phyloP scores from a whole-genome alignment of 1,140 invertebrate species.

The Drosophila rhopaloa region DNA sequence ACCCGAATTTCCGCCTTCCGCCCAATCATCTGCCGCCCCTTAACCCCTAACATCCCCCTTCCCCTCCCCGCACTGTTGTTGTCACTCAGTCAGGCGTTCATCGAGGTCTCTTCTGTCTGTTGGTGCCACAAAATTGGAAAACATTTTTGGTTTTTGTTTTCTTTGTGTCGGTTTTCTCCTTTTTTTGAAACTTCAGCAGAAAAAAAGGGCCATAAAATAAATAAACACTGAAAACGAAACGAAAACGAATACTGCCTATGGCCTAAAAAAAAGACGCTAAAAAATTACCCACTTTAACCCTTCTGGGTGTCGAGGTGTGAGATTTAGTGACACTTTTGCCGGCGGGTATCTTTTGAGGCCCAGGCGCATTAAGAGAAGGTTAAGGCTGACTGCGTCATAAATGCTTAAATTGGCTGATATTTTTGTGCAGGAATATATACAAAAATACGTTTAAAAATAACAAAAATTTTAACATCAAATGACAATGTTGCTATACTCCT shows the following conservation, averaged over 20 bases:
- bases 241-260: slow-evolving; percentile 44
- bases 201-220: slow-evolving; percentile 66
- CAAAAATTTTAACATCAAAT: too few relatives aligned
- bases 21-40: slow-evolving; percentile 33
- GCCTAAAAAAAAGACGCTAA: slow-evolving; percentile 14
- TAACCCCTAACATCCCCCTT: slow-evolving; percentile 3
- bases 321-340: slow-evolving; percentile 35
- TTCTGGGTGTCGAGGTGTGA: slow-evolving; percentile 41
- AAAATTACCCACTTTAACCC: slow-evolving; percentile 33
- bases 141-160: slow-evolving; percentile 46
- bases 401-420: background rate
- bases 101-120: slow-evolving; percentile 33
- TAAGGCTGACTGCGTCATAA: background rate
- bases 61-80: slow-evolving; percentile 23
- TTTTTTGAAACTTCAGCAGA: slow-evolving; percentile 42
- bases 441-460: too few relatives aligned
- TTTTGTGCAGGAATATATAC: background rate
- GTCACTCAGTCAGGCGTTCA: slow-evolving; percentile 69
- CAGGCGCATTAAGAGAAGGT: slow-evolving; percentile 2
- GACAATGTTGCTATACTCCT: too few relatives aligned
- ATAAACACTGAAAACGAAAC: slow-evolving; percentile 55
- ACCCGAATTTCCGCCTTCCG: slow-evolving; percentile 49
- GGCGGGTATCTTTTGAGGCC: slow-evolving; percentile 5
- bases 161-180: slow-evolving; percentile 8
- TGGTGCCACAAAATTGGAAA: slow-evolving; percentile 52